phyloP scores from a whole-genome alignment of 1,140 invertebrate genomes.

The Pseudomyrmex dendroicus region DNA sequence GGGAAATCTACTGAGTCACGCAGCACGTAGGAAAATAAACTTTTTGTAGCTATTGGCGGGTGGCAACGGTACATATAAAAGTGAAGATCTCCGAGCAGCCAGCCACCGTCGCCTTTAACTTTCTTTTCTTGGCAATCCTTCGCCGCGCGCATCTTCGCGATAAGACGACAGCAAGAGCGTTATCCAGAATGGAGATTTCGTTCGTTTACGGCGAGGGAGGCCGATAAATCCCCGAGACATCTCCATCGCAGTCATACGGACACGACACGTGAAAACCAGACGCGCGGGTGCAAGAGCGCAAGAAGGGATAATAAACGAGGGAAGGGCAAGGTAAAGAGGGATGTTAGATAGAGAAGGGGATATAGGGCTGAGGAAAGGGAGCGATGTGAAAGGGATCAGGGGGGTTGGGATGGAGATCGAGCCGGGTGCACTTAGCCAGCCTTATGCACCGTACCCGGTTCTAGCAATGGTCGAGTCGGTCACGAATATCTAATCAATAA shows the following conservation, averaged over 20 bases:
- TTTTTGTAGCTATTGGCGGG: slow-evolving; percentile 42
- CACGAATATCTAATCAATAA: slow-evolving; percentile 84
- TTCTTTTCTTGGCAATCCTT: slow-evolving; percentile 23
- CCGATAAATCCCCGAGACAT: slow-evolving; percentile 80
- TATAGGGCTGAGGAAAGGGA: neutral
- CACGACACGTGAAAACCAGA: slow-evolving; percentile 44
- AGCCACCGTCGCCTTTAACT: slow-evolving; percentile 34
- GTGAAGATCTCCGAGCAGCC: slow-evolving; percentile 68
- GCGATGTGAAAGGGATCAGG: neutral
- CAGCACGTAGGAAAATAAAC: slow-evolving; percentile 68
- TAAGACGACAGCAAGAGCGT: slow-evolving; percentile 27
- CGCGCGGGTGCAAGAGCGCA: slow-evolving; percentile 16
- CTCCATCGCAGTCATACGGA: slow-evolving; percentile 70
- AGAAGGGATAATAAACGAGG: slow-evolving; percentile 47
- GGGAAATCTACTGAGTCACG: slow-evolving; percentile 50
- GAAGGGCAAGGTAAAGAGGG: slow-evolving; percentile 13
- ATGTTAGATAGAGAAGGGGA: slow-evolving; percentile 27
- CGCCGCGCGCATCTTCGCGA: slow-evolving; percentile 44
- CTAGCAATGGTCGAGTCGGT: slow-evolving; percentile 76
- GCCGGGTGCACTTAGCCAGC: slow-evolving; percentile 50
- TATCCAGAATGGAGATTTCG: slow-evolving; percentile 77
- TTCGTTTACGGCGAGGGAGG: slow-evolving; percentile 74
- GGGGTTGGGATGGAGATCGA: slow-evolving; percentile 43
- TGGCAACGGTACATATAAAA: slow-evolving; percentile 53
- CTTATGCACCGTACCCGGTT: slow-evolving; percentile 69